Evolutionary conservation across 2,797 vertebrate species (phyloP).

Genomic region (Hippocampus kuda): DNA sequence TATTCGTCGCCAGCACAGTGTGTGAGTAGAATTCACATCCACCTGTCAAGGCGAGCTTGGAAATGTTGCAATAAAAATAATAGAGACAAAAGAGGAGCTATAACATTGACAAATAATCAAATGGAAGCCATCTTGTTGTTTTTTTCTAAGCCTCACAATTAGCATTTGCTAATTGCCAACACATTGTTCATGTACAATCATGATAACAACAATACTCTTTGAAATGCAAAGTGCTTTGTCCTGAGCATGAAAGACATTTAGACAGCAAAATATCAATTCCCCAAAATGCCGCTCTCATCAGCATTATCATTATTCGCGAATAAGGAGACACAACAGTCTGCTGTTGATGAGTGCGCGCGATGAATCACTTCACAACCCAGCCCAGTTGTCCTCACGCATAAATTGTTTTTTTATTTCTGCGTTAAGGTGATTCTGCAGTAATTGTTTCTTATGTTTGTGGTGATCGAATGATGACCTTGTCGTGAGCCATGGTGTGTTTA

Average conservation of each 20-base stretch:
- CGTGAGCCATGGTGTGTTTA: conserved; percentile 49
- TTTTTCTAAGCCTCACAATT: conserved; percentile 50
- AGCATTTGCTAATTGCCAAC: conserved; percentile 53
- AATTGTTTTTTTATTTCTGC: conserved; percentile 56
- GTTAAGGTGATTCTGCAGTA: conserved; percentile 59
- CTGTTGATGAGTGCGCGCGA: conserved; percentile 32
- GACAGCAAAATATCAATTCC: conserved; percentile 53
- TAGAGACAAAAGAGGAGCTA: conserved; percentile 9
- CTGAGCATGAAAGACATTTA: conserved; percentile 55
- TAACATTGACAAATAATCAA: conserved; percentile 43
- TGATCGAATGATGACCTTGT: conserved; percentile 58
- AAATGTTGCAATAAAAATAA: conserved; percentile 15
- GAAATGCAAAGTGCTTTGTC: conserved; percentile 68
- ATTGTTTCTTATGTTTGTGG: conserved; percentile 63
- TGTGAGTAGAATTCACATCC: conserved; percentile 35
- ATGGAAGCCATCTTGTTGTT: conserved; percentile 26
- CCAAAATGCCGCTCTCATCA: conserved; percentile 54
- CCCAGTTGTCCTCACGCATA: conserved; percentile 52
- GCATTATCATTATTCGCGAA: conserved; percentile 52
- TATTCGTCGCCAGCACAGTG: conserved; percentile 14
- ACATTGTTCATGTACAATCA: conserved; percentile 49
- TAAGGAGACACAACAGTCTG: conserved; percentile 40
- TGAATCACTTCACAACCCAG: conserved; percentile 39
- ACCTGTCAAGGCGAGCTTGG: conserved; percentile 16
- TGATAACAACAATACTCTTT: conserved; percentile 57